A percentile compares a stretch with the other conserved stretches of the same genome.
Conservation (phyloP, 2,113 vertebrate species). For the Leptocoma aspasia region DNA sequence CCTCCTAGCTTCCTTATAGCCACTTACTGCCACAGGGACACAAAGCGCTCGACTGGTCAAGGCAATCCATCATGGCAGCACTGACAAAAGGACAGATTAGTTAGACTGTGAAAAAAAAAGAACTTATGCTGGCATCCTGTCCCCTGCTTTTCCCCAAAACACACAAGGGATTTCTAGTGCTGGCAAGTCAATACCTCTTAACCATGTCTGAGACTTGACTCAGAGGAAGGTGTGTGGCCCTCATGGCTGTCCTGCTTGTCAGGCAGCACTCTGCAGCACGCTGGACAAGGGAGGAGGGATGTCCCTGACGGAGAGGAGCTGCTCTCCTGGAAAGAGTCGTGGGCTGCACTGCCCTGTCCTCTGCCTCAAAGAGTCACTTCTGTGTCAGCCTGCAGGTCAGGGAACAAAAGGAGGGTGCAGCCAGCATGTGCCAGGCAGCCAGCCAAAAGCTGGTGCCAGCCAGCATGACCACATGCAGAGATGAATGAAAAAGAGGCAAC, state of each 20-base stretch:
- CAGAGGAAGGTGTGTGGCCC: background rate
- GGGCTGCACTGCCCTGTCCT: background rate
- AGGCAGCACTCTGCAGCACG: background rate
- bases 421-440: no score
- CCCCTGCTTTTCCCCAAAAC: background rate
- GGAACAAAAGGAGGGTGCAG: background rate
- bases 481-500: background rate
- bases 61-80: background rate
- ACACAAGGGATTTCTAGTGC: background rate
- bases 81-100: background rate
- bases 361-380: background rate
- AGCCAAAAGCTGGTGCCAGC: no score
- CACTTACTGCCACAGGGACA: background rate
- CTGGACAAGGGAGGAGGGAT: background rate
- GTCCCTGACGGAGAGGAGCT: background rate
- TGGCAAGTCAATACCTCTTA: background rate
- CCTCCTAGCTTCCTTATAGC: background rate
- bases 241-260: background rate
- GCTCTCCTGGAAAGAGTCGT: background rate
- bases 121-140: background rate
- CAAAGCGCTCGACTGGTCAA: rapidly evolving
- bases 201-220: background rate
- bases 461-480: rapidly evolving
- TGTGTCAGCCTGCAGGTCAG: background rate
- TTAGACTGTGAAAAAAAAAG: background rate